Evolutionary conservation across 2,113 vertebrate species (phyloP).

Genomic region (Willisornis vidua): DNA sequence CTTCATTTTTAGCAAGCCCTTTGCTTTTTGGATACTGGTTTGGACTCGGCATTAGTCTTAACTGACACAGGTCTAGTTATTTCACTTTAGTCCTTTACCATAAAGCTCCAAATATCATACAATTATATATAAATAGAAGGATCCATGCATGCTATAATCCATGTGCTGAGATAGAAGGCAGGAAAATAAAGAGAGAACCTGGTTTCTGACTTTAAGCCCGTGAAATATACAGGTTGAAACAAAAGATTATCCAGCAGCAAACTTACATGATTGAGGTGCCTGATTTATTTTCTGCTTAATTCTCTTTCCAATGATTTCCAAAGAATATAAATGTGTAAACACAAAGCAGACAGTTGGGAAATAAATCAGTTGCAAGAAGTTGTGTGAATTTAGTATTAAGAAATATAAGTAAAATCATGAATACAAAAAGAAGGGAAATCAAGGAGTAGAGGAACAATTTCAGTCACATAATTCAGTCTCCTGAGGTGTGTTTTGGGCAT

Average conservation of each 20-base stretch:
- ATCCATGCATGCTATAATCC: neutral
- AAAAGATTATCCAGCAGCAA: neutral
- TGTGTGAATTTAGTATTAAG: neutral
- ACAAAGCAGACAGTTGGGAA: neutral
- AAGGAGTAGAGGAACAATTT: fast-evolving
- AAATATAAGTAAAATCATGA: neutral
- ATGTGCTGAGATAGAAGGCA: neutral
- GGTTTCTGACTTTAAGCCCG: neutral
- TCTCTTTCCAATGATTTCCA: neutral
- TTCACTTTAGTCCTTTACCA: neutral
- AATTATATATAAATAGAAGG: slow-evolving; percentile 11
- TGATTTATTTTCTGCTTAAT: neutral
- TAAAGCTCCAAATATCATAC: neutral
- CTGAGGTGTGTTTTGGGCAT: neutral
- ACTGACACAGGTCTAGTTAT: slow-evolving; percentile 26
- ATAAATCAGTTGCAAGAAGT: neutral
- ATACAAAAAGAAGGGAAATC: neutral
- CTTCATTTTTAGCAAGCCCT: neutral
- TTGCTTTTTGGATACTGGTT: neutral
- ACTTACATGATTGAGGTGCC: neutral
- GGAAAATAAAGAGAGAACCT: neutral
- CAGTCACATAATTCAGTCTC: neutral
- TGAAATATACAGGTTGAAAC: neutral
- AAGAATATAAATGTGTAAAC: neutral
- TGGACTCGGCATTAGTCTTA: slow-evolving; percentile 13